phyloP scores from a whole-genome alignment of 1,140 invertebrate species.

The Heliothis subflexa region DNA sequence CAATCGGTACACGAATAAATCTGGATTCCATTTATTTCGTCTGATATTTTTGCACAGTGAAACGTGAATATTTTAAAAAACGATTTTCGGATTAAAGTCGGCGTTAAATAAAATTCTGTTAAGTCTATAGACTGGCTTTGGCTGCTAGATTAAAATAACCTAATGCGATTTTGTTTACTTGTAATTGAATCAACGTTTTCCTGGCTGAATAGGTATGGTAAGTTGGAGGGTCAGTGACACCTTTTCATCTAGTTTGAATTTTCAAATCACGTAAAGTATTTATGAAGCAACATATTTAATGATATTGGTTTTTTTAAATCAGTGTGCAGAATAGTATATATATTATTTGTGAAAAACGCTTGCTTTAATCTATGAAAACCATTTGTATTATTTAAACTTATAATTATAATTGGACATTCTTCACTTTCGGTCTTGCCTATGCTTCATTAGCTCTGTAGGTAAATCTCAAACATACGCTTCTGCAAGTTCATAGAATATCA shows the following conservation, averaged over 20 bases:
- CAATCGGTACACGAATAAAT: slow-evolving; percentile 54
- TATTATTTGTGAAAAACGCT: neutral
- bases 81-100: slow-evolving; percentile 30
- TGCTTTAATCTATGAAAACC: neutral
- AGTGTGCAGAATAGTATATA: no score
- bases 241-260: no score
- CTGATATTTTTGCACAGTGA: slow-evolving; percentile 17
- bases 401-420: neutral
- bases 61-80: slow-evolving; percentile 34
- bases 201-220: no score
- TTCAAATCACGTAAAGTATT: no score
- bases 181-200: no score
- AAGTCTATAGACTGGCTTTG: slow-evolving; percentile 5
- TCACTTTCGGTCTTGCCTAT: neutral
- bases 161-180: neutral
- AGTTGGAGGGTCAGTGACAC: no score
- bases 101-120: slow-evolving; percentile 13
- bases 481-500: slow-evolving; percentile 2
- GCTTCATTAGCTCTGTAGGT: neutral
- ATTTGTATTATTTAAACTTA: neutral
- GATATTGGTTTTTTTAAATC: no score
- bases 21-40: slow-evolving; percentile 28
- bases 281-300: no score
- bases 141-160: slow-evolving; percentile 1
- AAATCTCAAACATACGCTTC: neutral